Evolutionary conservation across 2,797 vertebrate species (phyloP).

Genomic region (Anisognathus igniventris): DNA sequence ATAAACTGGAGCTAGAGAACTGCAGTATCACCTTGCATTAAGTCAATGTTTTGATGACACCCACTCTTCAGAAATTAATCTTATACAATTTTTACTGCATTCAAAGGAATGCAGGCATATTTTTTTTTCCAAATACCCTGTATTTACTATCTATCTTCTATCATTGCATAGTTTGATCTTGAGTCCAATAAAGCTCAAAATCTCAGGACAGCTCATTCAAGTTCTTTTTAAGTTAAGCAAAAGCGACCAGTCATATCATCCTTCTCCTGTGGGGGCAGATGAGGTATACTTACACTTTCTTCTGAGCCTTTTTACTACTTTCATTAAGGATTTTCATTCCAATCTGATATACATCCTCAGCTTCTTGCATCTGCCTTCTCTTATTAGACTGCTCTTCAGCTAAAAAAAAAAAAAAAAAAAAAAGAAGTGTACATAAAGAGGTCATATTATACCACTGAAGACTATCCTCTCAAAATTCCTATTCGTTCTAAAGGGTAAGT

Average conservation of each 20-base stretch:
- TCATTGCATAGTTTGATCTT: not conserved
- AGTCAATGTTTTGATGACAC: not conserved
- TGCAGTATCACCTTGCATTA: not conserved
- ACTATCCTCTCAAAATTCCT: not conserved
- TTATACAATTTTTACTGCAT: not conserved
- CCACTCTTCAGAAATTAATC: not conserved
- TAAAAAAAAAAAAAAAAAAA: slow-evolving; percentile 40
- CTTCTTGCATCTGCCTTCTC: slow-evolving; percentile 86
- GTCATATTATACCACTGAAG: not conserved
- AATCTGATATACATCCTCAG: slow-evolving; percentile 88
- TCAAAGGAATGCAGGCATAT: not conserved
- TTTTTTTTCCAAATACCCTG: not conserved
- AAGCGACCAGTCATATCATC: not conserved
- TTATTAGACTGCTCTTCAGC: slow-evolving; percentile 90
- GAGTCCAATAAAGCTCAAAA: not conserved
- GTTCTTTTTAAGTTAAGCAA: not conserved
- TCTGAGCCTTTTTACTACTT: slow-evolving; percentile 88
- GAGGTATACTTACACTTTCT: slow-evolving; percentile 83
- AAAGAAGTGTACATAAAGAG: not conserved
- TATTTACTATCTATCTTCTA: not conserved
- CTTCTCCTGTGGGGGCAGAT: not conserved
- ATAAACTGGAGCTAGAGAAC: not conserved
- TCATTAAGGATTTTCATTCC: slow-evolving; percentile 87
- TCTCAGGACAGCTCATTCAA: not conserved
- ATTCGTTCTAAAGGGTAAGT: not conserved